Evolutionary conservation across 2,113 vertebrate species (phyloP), one percentile per base, ranked within the genome.

Genomic region (Cyanoliseus patagonus): DNA sequence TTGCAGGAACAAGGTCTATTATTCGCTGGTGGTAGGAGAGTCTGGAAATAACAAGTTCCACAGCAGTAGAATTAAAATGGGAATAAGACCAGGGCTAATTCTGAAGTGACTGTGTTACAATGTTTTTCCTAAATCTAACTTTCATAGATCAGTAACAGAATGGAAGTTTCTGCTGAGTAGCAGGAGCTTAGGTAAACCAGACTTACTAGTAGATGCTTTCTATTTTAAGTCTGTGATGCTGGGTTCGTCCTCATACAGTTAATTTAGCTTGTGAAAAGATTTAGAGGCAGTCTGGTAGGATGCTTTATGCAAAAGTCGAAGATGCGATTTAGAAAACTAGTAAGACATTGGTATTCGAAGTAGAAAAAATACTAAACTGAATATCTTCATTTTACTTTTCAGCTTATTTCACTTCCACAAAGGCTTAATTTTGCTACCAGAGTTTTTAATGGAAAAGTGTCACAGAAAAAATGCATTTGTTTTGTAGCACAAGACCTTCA

Each of bases 1-100:
- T 98, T 59, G 99, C 95, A 78, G 99, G 99, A 95, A 99, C 99
- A 74, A 99, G 98, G 97, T 99, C 99, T 97, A 99, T 98, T 86
- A 99, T 99, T 78, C 98, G 97, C 95, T 99, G 99, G 96, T 99
- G 99, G 92, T 99, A 99, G 15, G 99, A 99, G 82, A 99, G 98
- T 94, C 99, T 99, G 96, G 2, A 91, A 97, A 49, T 83, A 77
- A 92, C 84, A 86, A 86, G n/a, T 91, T 86, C 49, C 62, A 72
- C 23, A 74, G 62, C 25, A 83, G 49, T 3, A 81, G 28, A 83
- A 87, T 96, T 86, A 94, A 83, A 79, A 95, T 17, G 5, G 33
- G 24, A 88, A 2, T n/a, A 82, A 49, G 16, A 84, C 9, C 17
- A 68, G 7, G 31, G 13, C 5, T 86, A 57, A 76, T 47, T 47